These are phyloP conservation scores for Strigamia transsilvanica DNA, from an alignment of 2,888 invertebrate species.

Conservation along the genomic window DNA sequence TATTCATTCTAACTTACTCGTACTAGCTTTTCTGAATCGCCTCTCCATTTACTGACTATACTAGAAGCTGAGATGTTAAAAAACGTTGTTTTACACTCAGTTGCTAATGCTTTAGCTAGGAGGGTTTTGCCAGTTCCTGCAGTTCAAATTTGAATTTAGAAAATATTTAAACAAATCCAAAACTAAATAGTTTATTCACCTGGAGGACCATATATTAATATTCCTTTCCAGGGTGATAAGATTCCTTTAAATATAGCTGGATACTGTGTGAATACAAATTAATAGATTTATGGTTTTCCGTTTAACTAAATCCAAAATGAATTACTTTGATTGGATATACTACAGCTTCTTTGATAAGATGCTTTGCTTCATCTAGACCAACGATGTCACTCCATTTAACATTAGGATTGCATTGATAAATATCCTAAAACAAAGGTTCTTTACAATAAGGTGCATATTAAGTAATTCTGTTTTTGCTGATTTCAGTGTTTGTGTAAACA, in stretches of 20 bases:
- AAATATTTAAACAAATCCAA: conserved; percentile 50
- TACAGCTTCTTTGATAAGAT: conserved; percentile 83
- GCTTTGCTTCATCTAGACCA: conserved; percentile 78
- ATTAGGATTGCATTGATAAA: conserved; percentile 72
- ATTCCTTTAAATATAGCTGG: conserved; percentile 67
- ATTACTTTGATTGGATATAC: conserved; percentile 72
- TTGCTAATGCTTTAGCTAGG: conserved; percentile 86
- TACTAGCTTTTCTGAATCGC: conserved; percentile 92
- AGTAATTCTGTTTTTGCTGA: too few relatives aligned
- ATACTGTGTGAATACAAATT: conserved; percentile 62
- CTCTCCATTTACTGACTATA: conserved; percentile 94
- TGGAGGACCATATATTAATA: conserved; percentile 78
- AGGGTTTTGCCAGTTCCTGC: conserved; percentile 79
- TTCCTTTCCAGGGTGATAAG: conserved; percentile 81
- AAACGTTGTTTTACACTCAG: conserved; percentile 80
- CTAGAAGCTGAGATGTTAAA: conserved; percentile 90
- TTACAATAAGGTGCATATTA: too few relatives aligned
- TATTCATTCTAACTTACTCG: conserved; percentile 68
- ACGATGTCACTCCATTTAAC: conserved; percentile 83
- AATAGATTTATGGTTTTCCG: neutral
- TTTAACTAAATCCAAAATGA: neutral
- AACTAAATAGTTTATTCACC: conserved; percentile 66
- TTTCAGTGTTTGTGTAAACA: too few relatives aligned
- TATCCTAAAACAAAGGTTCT: conserved; percentile 66
- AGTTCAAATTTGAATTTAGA: neutral